phyloP scores from a whole-genome alignment of 2,888 invertebrate species.

The Cephus pulcher region DNA sequence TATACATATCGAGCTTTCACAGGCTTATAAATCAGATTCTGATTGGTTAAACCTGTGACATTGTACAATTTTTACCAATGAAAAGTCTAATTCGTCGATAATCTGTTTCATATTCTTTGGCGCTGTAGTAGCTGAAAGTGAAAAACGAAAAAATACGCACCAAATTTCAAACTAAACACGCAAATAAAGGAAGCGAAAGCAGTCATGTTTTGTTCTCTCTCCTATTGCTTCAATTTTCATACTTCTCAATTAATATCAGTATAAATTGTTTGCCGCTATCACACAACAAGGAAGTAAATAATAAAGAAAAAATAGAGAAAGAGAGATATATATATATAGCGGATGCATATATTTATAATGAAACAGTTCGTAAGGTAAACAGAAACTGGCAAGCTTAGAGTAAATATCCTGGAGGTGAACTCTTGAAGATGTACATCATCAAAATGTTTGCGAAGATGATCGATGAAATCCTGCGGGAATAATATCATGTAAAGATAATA shows the following conservation, averaged over 20 bases:
- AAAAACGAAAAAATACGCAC: neutral
- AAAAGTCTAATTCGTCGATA: neutral
- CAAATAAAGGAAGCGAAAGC: neutral
- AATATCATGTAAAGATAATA: neutral
- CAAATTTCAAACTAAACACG: neutral
- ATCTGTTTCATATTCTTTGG: too few relatives aligned
- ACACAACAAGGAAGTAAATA: neutral
- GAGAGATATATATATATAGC: too few relatives aligned
- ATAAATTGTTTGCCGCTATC: neutral
- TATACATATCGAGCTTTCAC: too few relatives aligned
- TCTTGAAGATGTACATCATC: neutral
- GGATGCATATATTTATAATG: neutral
- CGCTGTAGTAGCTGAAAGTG: too few relatives aligned
- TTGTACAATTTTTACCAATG: neutral
- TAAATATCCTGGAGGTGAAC: neutral
- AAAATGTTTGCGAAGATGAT: neutral
- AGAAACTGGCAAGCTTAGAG: neutral
- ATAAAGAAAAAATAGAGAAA: neutral
- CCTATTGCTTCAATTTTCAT: neutral
- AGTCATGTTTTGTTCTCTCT: neutral
- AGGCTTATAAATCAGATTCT: too few relatives aligned
- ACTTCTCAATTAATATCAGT: neutral
- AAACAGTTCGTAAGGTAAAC: neutral
- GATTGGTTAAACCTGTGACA: too few relatives aligned
- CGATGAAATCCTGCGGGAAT: neutral